Base-by-base conservation (phyloP, 1,140 invertebrate genomes). In the Calycopis cecrops region DNA sequence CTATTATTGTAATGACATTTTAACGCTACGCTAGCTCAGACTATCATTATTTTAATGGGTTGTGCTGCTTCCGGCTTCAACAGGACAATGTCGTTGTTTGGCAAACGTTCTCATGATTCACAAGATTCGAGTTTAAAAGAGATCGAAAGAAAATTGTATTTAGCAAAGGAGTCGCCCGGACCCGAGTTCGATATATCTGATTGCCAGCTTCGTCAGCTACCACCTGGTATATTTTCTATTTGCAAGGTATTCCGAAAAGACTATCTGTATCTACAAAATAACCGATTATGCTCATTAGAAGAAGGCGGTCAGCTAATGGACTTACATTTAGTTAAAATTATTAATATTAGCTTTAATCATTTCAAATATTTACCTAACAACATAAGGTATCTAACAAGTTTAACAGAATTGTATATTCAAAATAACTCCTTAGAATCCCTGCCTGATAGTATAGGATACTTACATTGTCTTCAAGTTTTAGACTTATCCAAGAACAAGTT, bases 191-290 rank as follows among this genome's bases (percentile, higher is more conserved):
- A 95, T 82, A 76, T 95, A 57, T 92, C 92, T 2, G 91, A 93
- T 58, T 95, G 93, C 83, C 88, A 89, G 63, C 87, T 95, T 48
- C 90, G 90, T 67, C 82, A 89, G 50, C 90, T 95, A 40, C 94
- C 94, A 17, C 88, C 90, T 52, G 93, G 93, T 49, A 92, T 94
- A 59, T 95, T 92, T 86, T 91, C 92, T 2, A 83, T 94, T 35
- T 95, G 94, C 77, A 92, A 92, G 79, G 93, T 95, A 40, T 92
- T 94, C 65, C 90, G 93, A 53, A 96, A 96, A 86, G 91, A 92
- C 64, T 81, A 86, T 42, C 79, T 94, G 48, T 87, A 91, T 69
- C 83, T 95, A 58, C 85, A 93, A 59, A 86, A 90, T 56, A 95
- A 95, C 83, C 88, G 88, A 52, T 79, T 95, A 55, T 87, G 88